phyloP scores from a whole-genome alignment of 1,140 invertebrate species.

The Drosophila miranda region DNA sequence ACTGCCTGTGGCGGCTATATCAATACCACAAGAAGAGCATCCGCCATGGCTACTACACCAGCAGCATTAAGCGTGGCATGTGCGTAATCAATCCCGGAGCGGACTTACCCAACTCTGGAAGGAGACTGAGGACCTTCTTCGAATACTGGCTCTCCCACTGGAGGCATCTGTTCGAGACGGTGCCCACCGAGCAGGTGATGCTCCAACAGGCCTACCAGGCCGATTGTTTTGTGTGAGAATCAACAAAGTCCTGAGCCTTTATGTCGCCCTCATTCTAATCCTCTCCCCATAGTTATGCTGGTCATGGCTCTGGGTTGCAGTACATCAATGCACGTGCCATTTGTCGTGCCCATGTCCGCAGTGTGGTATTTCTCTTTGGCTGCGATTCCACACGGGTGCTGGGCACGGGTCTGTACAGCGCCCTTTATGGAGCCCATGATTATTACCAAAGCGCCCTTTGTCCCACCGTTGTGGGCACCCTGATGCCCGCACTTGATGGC shows the following conservation, averaged over 20 bases:
- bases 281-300: slow-evolving; percentile 61
- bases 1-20: slow-evolving; percentile 63
- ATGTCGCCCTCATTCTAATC: background rate
- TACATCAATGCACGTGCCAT: slow-evolving; percentile 66
- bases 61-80: slow-evolving; percentile 50
- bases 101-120: slow-evolving; percentile 72
- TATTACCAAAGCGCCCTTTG: slow-evolving; percentile 78
- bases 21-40: slow-evolving; percentile 50
- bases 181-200: slow-evolving; percentile 65
- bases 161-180: slow-evolving; percentile 53
- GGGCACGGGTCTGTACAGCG: slow-evolving; percentile 68
- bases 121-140: slow-evolving; percentile 65
- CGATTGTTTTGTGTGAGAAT: slow-evolving; percentile 73
- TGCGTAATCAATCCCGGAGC: slow-evolving; percentile 72
- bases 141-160: slow-evolving; percentile 75
- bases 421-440: slow-evolving; percentile 70
- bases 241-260: background rate
- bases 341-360: slow-evolving; percentile 54
- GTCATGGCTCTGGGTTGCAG: slow-evolving; percentile 76
- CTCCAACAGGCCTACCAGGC: slow-evolving; percentile 52
- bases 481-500: slow-evolving; percentile 73
- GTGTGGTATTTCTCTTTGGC: slow-evolving; percentile 77
- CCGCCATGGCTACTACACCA: slow-evolving; percentile 57
- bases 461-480: slow-evolving; percentile 70
- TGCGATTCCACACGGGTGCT: slow-evolving; percentile 74